Conservation (phyloP, 2,888 invertebrate genomes). For the Trissonchulus sp. region DNA sequence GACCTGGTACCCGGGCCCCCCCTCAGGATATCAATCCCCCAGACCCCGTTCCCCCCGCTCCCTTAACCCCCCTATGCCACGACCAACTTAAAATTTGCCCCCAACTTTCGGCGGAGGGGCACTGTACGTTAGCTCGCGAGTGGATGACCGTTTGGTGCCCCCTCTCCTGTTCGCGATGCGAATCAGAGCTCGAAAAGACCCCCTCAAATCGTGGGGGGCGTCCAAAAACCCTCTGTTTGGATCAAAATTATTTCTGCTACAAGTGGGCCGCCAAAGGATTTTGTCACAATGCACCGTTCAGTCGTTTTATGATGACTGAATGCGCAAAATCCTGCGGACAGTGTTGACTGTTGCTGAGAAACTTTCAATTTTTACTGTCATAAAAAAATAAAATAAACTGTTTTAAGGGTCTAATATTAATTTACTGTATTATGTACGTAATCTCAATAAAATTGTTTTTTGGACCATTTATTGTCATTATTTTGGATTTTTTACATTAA, state of each 20-base stretch:
- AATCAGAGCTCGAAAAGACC: not conserved
- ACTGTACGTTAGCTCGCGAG: not conserved
- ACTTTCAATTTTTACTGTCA: too few species aligned
- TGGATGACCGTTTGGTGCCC: not conserved
- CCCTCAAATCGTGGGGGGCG: not conserved
- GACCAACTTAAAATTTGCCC: not conserved
- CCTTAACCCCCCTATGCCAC: not conserved
- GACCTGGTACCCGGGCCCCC: not conserved
- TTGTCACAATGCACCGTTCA: not conserved
- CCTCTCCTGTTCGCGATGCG: not conserved
- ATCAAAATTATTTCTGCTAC: not conserved
- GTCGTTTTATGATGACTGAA: not conserved
- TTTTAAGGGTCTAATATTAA: too few species aligned
- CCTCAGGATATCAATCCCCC: too few species aligned
- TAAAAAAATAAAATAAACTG: too few species aligned
- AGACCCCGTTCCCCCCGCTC: not conserved
- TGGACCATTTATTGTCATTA: too few species aligned
- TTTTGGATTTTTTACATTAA: too few species aligned
- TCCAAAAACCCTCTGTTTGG: too few species aligned
- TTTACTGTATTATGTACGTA: too few species aligned
- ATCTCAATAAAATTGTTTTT: too few species aligned
- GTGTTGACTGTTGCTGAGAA: too few species aligned
- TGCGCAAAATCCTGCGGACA: not conserved
- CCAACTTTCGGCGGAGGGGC: not conserved
- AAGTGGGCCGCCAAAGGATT: not conserved